Percentiles rank a stretch among this genome's conserved stretches.
Evolutionary conservation across 2,797 vertebrate species (phyloP).

Genomic region (Mus spretus): DNA sequence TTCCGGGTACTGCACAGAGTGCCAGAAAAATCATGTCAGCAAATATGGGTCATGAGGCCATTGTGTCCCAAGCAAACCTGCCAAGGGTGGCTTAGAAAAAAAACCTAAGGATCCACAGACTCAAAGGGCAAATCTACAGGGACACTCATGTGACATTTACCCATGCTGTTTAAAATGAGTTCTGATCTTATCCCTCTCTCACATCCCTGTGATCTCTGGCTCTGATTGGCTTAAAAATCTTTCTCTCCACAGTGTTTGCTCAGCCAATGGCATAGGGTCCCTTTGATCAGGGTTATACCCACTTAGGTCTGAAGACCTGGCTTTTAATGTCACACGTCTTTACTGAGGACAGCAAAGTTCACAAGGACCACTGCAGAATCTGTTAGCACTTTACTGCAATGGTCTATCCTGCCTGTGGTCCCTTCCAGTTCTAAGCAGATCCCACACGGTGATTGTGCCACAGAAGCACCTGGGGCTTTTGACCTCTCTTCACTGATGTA

Average conservation of each 20-base stretch:
- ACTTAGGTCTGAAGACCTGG: background rate
- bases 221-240: background rate
- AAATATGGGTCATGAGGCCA: background rate
- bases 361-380: background rate
- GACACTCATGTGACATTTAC: background rate
- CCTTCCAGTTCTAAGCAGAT: background rate
- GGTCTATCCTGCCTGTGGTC: too few species aligned
- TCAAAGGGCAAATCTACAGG: background rate
- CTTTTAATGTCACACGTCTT: background rate
- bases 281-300: background rate
- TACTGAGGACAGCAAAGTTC: background rate
- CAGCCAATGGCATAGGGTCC: background rate
- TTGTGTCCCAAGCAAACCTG: background rate
- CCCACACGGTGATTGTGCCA: too few species aligned
- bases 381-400: accelerated
- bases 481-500: background rate
- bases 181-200: background rate
- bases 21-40: background rate
- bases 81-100: background rate
- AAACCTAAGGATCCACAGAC: background rate
- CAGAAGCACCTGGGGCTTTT: background rate
- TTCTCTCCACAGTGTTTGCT: background rate
- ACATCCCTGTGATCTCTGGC: background rate
- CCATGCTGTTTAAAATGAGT: background rate
- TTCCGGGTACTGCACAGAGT: background rate